Evolutionary conservation across 2,888 invertebrate species (phyloP).

Genomic region (Hartigia nigra): DNA sequence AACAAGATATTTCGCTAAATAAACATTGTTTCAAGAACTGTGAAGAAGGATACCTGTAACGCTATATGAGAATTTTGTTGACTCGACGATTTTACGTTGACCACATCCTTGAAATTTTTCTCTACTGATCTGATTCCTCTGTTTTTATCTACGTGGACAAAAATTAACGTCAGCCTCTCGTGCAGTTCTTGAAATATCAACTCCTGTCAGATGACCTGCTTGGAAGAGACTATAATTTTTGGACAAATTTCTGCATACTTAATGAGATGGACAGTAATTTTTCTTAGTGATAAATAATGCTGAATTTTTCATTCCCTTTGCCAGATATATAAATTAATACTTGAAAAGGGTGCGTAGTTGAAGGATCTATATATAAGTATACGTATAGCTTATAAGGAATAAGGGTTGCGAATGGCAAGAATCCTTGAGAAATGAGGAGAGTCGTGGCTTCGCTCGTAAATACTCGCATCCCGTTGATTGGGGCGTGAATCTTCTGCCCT

Average conservation of each 20-base stretch:
- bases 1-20: not conserved
- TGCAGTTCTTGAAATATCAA: not conserved
- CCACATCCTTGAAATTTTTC: not conserved
- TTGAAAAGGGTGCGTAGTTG: not conserved
- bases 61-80: not conserved
- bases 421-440: slow-evolving; percentile 49
- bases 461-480: slow-evolving; percentile 60
- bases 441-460: slow-evolving; percentile 60
- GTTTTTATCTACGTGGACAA: not conserved
- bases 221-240: not conserved
- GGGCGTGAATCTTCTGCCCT: slow-evolving; percentile 58
- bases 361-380: not conserved
- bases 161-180: not conserved
- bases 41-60: not conserved
- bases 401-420: slow-evolving; percentile 1
- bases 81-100: not conserved
- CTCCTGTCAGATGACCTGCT: not conserved
- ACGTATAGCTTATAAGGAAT: not conserved
- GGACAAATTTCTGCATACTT: no score
- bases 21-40: not conserved
- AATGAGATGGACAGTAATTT: not conserved
- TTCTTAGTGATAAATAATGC: not conserved
- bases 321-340: not conserved
- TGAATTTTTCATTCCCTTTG: not conserved
- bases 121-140: not conserved